Conservation (phyloP, 2,888 invertebrate species). For the Teinopalpus imperialis region DNA sequence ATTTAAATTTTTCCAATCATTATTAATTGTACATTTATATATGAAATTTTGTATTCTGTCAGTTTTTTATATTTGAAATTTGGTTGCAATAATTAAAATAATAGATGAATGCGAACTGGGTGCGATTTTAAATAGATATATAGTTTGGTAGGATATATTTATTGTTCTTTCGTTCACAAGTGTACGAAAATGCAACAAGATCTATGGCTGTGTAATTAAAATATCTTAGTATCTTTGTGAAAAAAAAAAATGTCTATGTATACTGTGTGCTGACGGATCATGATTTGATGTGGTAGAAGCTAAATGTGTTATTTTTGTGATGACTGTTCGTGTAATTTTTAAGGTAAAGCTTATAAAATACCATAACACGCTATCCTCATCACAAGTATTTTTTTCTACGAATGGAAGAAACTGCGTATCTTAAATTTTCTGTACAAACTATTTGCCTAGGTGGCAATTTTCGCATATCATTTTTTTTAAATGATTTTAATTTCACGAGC, state of each 20-base stretch:
- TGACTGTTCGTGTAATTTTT: slow-evolving; percentile 74
- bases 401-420: slow-evolving; percentile 27
- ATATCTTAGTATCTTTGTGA: neutral
- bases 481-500: neutral
- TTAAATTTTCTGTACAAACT: slow-evolving; percentile 36
- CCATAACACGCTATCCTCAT: slow-evolving; percentile 26
- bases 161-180: no score
- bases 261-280: slow-evolving; percentile 64
- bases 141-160: no score
- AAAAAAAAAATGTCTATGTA: slow-evolving; percentile 17
- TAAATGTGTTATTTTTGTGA: slow-evolving; percentile 78
- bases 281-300: slow-evolving; percentile 75
- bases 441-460: slow-evolving; percentile 76
- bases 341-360: slow-evolving; percentile 59
- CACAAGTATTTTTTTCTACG: slow-evolving; percentile 22
- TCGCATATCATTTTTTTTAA: slow-evolving; percentile 56
- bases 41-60: no score
- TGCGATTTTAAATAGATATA: no score
- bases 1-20: no score
- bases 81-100: no score
- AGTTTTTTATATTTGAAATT: no score
- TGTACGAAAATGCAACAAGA: no score
- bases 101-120: no score
- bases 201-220: neutral
- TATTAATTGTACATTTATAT: no score